Base-by-base conservation (phyloP, 2,113 vertebrate genomes). In the Stomatorhinus ivindoensis region DNA sequence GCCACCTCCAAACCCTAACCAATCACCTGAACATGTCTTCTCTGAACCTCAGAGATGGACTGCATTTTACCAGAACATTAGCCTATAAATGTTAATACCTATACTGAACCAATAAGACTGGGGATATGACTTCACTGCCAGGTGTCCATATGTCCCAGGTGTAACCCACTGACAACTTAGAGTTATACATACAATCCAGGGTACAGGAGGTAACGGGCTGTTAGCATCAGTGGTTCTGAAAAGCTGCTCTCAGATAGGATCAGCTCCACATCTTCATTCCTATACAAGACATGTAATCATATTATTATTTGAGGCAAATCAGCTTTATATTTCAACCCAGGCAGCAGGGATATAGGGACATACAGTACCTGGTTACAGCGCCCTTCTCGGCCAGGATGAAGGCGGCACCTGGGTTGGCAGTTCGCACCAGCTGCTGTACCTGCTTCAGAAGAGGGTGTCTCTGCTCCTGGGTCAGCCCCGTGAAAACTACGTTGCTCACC, bases 201-300 rank as follows among this genome's bases (percentile, higher is more conserved):
- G 91, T 97, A 98, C 93, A 97, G 96, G 93, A 99, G 95, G 55
- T 99, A 98, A 89, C 98, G 97, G 51, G 96, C 95, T 93, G 95
- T 97, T 90, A 97, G 95, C 98, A 99, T 98, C 94, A 95, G 96
- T 10, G 97, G 94, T 91, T 94, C 95, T 51, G 93, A 96, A 92
- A 99, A 99, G 93, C 97, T 96, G 93, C 94, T 97, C 90, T 97
- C 97, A 85, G 97, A 98, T 89, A 99, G 94, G 92, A 99, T 97
- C 91, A 97, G 94, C 46, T 96, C 96, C 91, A 98, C 95, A 90
- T 99, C 98, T 94, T 98, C 97, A 46, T 96, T 97, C 96, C 98
- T 99, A 89, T 73, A 90, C 76, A 93, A 92, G 93, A 88, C 90
- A 93, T 58, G n/a, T n/a, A 8, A 42, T 19, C 3, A 31, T 13